Evolutionary conservation across 2,113 vertebrate species (phyloP).

Genomic region (Rhynchomys soricoides): DNA sequence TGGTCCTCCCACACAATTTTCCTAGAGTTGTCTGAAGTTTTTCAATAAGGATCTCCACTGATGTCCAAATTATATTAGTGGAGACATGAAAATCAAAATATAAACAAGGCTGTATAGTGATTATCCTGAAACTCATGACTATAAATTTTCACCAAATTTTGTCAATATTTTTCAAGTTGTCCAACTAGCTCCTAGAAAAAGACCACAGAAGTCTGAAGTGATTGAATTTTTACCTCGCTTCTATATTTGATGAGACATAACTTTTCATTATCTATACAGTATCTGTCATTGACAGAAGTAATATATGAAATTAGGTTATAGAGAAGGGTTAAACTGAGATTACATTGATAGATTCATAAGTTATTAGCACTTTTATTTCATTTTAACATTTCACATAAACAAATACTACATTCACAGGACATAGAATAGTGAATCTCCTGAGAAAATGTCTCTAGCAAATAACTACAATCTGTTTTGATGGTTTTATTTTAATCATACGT

Average conservation of each 20-base stretch:
- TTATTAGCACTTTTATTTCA: neutral
- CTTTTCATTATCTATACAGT: neutral
- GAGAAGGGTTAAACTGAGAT: neutral
- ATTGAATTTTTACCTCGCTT: neutral
- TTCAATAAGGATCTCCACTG: neutral
- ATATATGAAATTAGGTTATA: neutral
- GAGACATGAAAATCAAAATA: neutral
- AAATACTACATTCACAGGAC: neutral
- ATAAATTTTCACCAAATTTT: neutral
- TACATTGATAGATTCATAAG: neutral
- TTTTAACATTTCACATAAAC: neutral
- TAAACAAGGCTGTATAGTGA: neutral
- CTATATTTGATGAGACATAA: neutral
- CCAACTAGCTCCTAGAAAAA: neutral
- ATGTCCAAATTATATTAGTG: fast-evolving
- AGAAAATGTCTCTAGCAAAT: fast-evolving
- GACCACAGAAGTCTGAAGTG: neutral
- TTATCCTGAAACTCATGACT: neutral
- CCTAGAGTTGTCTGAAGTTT: neutral
- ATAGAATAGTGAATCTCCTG: neutral
- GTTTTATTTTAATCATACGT: neutral
- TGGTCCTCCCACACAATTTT: neutral
- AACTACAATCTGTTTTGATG: neutral
- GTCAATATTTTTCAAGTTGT: neutral
- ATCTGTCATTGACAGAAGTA: neutral